A percentile compares a stretch with the other conserved stretches of the same genome.
Conservation (phyloP, 2,113 vertebrate species). For the Platycercus adscitus region DNA sequence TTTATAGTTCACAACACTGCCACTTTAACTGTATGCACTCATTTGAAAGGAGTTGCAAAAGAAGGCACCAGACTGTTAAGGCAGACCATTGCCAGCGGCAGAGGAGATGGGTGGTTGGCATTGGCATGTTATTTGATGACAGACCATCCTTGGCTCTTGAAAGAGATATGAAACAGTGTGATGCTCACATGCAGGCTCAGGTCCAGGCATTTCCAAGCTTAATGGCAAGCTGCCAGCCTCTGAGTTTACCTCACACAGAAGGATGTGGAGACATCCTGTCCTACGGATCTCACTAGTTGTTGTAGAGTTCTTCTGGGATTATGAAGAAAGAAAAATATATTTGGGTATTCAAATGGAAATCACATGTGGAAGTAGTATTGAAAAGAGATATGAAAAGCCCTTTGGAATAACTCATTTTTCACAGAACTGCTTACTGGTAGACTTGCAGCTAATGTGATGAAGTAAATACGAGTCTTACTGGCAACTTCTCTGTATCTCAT, state of each 20-base stretch:
- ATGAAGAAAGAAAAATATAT: neutral
- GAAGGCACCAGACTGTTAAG: neutral
- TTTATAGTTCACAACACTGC: neutral
- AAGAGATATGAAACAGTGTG: neutral
- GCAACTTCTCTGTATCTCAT: neutral
- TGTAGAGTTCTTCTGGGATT: neutral
- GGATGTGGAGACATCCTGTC: neutral
- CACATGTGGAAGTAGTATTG: neutral
- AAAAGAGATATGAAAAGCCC: neutral
- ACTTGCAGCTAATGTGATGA: neutral
- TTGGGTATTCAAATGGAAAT: neutral
- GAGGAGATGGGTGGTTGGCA: neutral
- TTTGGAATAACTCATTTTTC: neutral
- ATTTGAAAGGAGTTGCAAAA: neutral
- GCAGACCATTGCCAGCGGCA: neutral
- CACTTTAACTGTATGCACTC: fast-evolving
- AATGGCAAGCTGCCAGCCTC: neutral
- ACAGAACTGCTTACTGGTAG: neutral
- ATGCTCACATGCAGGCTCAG: neutral
- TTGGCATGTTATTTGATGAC: neutral
- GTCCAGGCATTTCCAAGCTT: neutral
- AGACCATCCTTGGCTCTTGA: neutral
- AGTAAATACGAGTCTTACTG: neutral
- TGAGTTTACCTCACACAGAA: neutral
- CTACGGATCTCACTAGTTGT: neutral